A percentile compares a stretch with the other conserved stretches of the same genome.
phyloP scores from a whole-genome alignment of 2,797 vertebrate genomes.

The Phrynocephalus forsythii region DNA sequence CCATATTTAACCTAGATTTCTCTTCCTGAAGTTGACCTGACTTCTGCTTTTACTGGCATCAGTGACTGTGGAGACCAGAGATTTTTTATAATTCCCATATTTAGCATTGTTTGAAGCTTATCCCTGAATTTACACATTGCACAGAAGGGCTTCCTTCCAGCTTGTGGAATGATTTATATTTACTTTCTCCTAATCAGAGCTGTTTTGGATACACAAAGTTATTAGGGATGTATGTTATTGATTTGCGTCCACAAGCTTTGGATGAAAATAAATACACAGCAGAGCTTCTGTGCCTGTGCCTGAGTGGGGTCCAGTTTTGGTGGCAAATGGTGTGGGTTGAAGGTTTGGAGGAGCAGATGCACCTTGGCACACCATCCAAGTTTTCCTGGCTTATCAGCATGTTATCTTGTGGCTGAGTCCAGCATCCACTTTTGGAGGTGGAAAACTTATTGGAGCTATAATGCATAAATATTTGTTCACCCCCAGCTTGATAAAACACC shows the following conservation, averaged over 20 bases:
- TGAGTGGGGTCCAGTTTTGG: background rate
- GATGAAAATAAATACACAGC: background rate
- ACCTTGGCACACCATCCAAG: background rate
- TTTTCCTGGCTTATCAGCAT: background rate
- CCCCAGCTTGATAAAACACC: conserved; percentile 6
- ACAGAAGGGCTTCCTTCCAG: background rate
- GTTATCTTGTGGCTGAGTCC: background rate
- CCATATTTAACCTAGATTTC: conserved; percentile 11
- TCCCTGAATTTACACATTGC: conserved; percentile 20
- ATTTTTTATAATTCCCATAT: background rate
- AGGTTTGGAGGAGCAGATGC: background rate
- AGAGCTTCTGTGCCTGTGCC: background rate
- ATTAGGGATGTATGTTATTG: conserved; percentile 13
- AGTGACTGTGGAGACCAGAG: conserved; percentile 17
- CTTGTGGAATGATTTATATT: conserved; percentile 18
- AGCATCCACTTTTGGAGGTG: background rate
- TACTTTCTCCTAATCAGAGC: conserved; percentile 22
- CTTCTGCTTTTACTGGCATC: background rate
- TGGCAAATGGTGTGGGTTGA: background rate
- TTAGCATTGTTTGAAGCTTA: conserved; percentile 21
- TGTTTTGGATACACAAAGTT: conserved; percentile 11
- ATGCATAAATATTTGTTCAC: conserved; percentile 20
- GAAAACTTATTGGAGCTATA: background rate
- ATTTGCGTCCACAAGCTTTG: background rate
- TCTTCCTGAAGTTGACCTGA: background rate